phyloP scores from a whole-genome alignment of 2,797 vertebrate species.

The Gymnoscopelus microlampas region DNA sequence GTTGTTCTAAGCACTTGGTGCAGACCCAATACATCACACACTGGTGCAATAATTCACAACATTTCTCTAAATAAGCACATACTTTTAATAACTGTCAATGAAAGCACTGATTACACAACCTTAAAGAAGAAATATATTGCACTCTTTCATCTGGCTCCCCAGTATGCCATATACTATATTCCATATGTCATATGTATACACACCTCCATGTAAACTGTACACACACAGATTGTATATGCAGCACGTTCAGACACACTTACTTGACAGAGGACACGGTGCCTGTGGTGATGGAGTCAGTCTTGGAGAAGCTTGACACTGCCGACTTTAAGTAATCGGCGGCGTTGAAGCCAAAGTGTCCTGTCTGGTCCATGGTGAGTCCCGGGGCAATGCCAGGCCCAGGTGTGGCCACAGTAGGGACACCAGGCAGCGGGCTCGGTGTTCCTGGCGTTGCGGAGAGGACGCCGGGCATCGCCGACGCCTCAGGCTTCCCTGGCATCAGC shows the following conservation, averaged over 20 bases:
- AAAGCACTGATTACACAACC: not conserved
- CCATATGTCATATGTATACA: not conserved
- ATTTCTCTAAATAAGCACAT: conserved; percentile 6
- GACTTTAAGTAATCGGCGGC: conserved; percentile 93
- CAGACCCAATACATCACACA: not conserved
- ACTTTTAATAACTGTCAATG: not conserved
- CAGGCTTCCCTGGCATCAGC: conserved; percentile 86
- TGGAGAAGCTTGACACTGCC: conserved; percentile 89
- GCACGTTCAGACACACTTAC: conserved; percentile 82
- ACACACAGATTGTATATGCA: not conserved
- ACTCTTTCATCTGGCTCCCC: not conserved
- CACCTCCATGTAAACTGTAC: not conserved
- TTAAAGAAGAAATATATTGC: not conserved
- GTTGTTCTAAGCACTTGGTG: not conserved
- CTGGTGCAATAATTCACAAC: conserved; percentile 7
- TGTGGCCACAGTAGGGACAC: conserved; percentile 67
- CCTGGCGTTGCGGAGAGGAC: conserved; percentile 84
- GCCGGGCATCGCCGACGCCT: conserved; percentile 85
- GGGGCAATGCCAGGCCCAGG: conserved; percentile 73
- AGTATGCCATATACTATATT: not conserved
- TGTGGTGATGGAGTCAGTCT: conserved; percentile 99
- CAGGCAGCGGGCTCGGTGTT: conserved; percentile 79
- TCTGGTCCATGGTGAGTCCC: conserved; percentile 84
- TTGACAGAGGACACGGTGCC: conserved; percentile 98
- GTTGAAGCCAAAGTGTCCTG: conserved; percentile 89